A percentile compares a stretch with the other conserved stretches of the same genome.
Evolutionary conservation across 2,888 invertebrate species (phyloP).

Genomic region (Cantharis rustica): DNA sequence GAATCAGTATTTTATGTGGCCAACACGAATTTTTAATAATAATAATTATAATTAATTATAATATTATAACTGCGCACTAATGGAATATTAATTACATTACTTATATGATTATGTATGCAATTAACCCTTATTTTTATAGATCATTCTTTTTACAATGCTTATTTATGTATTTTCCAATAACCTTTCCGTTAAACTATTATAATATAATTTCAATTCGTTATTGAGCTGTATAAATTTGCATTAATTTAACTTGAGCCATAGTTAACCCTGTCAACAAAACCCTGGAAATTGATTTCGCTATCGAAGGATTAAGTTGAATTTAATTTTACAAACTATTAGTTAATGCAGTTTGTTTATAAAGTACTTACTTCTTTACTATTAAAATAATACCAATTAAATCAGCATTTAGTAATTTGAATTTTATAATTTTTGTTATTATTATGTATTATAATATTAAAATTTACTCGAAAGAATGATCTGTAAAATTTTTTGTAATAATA

Average conservation of each 20-base stretch:
- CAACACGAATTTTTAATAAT: slow-evolving; percentile 21
- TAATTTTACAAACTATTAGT: not conserved
- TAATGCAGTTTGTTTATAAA: not conserved
- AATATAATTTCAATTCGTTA: not conserved
- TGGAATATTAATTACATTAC: slow-evolving; percentile 25
- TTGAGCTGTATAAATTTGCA: not conserved
- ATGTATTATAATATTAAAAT: not conserved
- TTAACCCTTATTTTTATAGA: not conserved
- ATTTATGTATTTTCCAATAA: not conserved
- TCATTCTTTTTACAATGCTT: not conserved
- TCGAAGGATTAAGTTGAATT: not conserved
- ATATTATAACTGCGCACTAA: slow-evolving; percentile 28
- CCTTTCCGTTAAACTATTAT: not conserved
- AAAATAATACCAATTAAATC: too few relatives aligned
- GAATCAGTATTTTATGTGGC: slow-evolving; percentile 26
- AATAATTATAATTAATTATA: slow-evolving; percentile 15
- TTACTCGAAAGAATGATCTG: not conserved
- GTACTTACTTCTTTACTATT: not conserved
- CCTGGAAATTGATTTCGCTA: not conserved
- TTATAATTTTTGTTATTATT: not conserved
- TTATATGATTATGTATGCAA: not conserved
- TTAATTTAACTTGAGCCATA: not conserved
- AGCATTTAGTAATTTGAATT: not conserved
- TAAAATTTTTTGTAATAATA: not conserved
- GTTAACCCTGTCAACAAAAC: not conserved